These are phyloP conservation scores for Xanthia togata DNA, from an alignment of 2,888 invertebrate genomes.

Conservation along the genomic window DNA sequence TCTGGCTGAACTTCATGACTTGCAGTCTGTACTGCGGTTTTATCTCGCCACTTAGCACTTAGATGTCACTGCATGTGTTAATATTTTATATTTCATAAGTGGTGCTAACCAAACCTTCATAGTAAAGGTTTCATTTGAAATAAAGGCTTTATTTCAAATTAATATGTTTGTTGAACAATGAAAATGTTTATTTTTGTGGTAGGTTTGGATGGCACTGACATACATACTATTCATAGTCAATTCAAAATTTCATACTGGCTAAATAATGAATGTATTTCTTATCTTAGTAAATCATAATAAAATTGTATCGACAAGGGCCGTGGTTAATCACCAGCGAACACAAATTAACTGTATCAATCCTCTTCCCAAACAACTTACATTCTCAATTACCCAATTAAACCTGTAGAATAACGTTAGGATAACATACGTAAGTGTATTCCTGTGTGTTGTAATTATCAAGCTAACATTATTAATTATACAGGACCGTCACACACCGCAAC, in stretches of 20 bases:
- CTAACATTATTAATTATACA: conserved; percentile 27
- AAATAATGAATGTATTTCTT: neutral
- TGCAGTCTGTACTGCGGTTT: neutral
- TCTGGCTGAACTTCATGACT: neutral
- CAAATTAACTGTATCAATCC: neutral
- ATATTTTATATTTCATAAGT: conserved; percentile 20
- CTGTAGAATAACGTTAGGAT: neutral
- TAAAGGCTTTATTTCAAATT: neutral
- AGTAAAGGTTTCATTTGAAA: neutral
- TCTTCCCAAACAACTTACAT: neutral
- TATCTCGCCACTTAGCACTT: conserved; percentile 5
- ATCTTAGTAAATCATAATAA: neutral
- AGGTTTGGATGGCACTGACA: no score
- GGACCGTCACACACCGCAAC: conserved; percentile 5
- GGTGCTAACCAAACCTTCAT: neutral
- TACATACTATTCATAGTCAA: neutral
- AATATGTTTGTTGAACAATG: neutral
- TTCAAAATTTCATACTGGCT: no score
- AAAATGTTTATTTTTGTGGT: neutral
- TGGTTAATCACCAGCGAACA: neutral
- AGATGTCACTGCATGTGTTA: neutral
- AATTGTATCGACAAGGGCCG: neutral
- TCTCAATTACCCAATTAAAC: neutral
- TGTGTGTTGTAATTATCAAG: conserved; percentile 19
- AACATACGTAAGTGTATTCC: conserved; percentile 1